phyloP scores from a whole-genome alignment of 2,797 vertebrate species.

The Gouania willdenowi region DNA sequence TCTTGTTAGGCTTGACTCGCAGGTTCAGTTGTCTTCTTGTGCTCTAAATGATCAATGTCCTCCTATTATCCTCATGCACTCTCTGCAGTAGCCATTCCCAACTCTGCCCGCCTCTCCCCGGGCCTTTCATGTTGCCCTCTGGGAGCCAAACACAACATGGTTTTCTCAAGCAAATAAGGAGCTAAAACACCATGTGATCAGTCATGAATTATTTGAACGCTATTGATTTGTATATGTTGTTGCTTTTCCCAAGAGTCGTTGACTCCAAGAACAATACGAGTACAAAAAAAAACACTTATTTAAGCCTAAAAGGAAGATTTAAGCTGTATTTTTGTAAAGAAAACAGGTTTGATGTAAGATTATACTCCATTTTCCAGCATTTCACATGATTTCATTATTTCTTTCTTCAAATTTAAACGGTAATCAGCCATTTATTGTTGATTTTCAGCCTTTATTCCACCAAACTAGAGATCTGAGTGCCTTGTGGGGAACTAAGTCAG shows the following conservation, averaged over 20 bases:
- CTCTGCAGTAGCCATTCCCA: constrained; percentile 49
- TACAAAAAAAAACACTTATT: constrained; percentile 19
- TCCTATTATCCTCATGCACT: constrained; percentile 63
- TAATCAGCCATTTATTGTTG: constrained; percentile 71
- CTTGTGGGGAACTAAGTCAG: constrained; percentile 66
- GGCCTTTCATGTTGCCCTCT: constrained; percentile 71
- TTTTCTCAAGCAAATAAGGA: constrained; percentile 68
- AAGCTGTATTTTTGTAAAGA: constrained; percentile 27
- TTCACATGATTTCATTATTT: constrained; percentile 64
- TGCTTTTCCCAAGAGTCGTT: constrained; percentile 63
- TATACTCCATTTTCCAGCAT: constrained; percentile 56
- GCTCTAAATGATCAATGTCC: constrained; percentile 71
- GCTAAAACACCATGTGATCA: constrained; percentile 76
- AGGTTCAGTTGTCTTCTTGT: constrained; percentile 55
- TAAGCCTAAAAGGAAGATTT: constrained; percentile 4
- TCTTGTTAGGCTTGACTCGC: constrained; percentile 56
- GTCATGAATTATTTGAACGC: constrained; percentile 75
- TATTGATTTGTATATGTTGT: constrained; percentile 81
- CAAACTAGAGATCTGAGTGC: constrained; percentile 46
- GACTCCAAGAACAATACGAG: constrained; percentile 54
- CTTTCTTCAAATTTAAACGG: constrained; percentile 57
- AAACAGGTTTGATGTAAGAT: too few species aligned
- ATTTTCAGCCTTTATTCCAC: constrained; percentile 61
- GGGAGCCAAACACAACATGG: constrained; percentile 68
- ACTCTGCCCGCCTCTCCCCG: constrained; percentile 42